phyloP scores from a whole-genome alignment of 2,797 vertebrate genomes.

The Bradypodion pumilum region DNA sequence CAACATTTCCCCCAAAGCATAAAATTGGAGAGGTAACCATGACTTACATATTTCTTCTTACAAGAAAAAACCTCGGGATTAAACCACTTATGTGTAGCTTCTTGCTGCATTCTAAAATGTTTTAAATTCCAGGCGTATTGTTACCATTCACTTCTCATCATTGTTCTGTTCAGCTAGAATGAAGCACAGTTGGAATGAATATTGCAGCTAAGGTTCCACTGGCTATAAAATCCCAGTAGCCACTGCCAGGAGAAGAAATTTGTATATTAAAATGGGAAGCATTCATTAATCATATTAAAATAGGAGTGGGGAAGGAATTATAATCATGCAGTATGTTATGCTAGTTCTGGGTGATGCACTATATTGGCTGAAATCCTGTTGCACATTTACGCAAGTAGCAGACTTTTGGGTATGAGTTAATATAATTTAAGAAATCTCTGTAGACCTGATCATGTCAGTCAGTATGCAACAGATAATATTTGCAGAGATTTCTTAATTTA shows the following conservation, averaged over 20 bases:
- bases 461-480: too few species aligned
- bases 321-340: too few species aligned
- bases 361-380: conserved; percentile 26
- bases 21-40: conserved; percentile 3
- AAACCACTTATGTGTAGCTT: neutral
- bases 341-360: conserved; percentile 10
- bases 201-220: neutral
- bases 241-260: neutral
- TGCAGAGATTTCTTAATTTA: too few species aligned
- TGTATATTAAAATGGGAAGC: neutral
- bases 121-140: neutral
- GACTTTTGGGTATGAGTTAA: too few species aligned
- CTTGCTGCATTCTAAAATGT: neutral
- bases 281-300: neutral
- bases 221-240: neutral
- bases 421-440: too few species aligned
- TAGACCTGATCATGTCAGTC: too few species aligned
- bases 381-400: too few species aligned
- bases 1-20: neutral
- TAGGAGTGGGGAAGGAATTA: neutral
- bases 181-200: neutral
- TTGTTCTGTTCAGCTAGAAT: neutral
- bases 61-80: neutral
- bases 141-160: neutral
- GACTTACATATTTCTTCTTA: neutral